These are phyloP conservation scores for Melanaphis sacchari DNA, from an alignment of 1,140 invertebrate species.

Conservation along the genomic window DNA sequence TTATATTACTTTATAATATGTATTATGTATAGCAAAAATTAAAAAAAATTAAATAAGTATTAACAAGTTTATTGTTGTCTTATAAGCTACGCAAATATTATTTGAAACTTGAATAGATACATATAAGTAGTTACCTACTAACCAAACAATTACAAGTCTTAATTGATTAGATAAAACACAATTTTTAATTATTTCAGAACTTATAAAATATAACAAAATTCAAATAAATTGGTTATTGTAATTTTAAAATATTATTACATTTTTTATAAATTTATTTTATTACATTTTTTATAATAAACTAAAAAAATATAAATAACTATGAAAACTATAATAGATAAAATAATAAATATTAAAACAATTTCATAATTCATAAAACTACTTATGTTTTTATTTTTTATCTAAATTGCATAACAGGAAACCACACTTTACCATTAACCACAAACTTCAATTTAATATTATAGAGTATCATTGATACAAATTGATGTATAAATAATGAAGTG, in stretches of 20 bases:
- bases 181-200: background rate
- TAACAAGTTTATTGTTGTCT: background rate
- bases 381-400: slow-evolving; percentile 31
- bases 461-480: background rate
- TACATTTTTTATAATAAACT: background rate
- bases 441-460: background rate
- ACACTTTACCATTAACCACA: slow-evolving; percentile 35
- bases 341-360: background rate
- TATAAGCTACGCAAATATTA: background rate
- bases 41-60: background rate
- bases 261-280: background rate
- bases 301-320: background rate
- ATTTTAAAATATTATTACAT: background rate
- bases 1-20: background rate
- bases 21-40: background rate
- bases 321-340: background rate
- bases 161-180: slow-evolving; percentile 39
- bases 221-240: background rate
- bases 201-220: background rate
- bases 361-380: background rate
- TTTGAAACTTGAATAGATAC: background rate
- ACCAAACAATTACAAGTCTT: background rate
- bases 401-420: slow-evolving; percentile 24
- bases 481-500: background rate
- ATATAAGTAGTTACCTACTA: background rate